phyloP scores from a whole-genome alignment of 1,140 invertebrate species.

The Adelges cooleyi region DNA sequence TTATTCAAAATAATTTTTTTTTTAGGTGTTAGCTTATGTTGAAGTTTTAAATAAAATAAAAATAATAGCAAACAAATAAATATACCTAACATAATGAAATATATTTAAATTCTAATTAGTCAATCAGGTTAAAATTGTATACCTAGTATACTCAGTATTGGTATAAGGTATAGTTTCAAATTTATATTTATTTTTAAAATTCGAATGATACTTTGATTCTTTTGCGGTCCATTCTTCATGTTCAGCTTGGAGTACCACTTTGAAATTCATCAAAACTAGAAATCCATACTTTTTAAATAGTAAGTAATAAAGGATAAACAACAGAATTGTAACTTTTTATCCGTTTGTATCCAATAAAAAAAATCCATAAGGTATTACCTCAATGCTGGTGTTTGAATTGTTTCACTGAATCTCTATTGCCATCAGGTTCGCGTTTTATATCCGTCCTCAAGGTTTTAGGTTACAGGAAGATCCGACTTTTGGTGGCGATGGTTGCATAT shows the following conservation, averaged over 20 bases:
- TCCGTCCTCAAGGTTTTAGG: constrained; percentile 15
- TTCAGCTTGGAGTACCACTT: constrained; percentile 1
- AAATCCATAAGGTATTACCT: constrained; percentile 26
- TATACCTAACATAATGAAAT: too few relatives aligned
- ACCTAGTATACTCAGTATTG: too few relatives aligned
- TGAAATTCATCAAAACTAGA: constrained; percentile 17
- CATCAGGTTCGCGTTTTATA: constrained; percentile 15
- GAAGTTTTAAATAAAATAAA: too few relatives aligned
- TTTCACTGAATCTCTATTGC: constrained; percentile 7
- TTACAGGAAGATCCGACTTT: constrained; percentile 5
- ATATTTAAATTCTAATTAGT: too few relatives aligned
- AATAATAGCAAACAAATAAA: too few relatives aligned
- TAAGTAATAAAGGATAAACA: constrained; percentile 11
- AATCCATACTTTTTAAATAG: constrained; percentile 15
- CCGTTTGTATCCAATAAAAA: constrained; percentile 23
- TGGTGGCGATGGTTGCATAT: constrained; percentile 9
- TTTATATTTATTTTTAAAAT: constrained; percentile 7
- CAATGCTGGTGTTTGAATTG: constrained; percentile 18
- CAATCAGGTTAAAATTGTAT: too few relatives aligned
- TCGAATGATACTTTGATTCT: constrained; percentile 17
- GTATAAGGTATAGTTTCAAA: too few relatives aligned
- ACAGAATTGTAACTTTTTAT: constrained; percentile 10
- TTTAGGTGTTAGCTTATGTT: too few relatives aligned
- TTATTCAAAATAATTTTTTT: too few relatives aligned
- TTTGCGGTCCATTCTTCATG: constrained; percentile 19